These are phyloP conservation scores for Microplitis deprimator DNA, from an alignment of 2,888 invertebrate species.

Conservation along the genomic window DNA sequence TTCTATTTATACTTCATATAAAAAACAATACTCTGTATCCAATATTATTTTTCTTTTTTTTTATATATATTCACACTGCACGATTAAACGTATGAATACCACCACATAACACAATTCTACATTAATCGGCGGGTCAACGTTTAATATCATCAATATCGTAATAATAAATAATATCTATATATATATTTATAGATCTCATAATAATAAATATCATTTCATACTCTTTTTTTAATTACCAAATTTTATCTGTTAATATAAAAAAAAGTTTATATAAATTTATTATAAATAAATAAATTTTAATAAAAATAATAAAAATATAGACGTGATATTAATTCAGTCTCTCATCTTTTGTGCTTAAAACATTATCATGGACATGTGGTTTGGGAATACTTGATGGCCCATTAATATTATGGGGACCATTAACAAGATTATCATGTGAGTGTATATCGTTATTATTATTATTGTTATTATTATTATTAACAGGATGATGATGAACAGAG, in stretches of 20 bases:
- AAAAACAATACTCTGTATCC: conserved; percentile 71
- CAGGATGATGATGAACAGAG: conserved; percentile 56
- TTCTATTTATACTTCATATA: conserved; percentile 71
- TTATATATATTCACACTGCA: conserved; percentile 69
- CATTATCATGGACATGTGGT: not conserved
- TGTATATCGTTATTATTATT: conserved; percentile 11
- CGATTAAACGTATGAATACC: conserved; percentile 69
- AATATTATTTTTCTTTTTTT: conserved; percentile 52
- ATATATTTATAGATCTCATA: conserved; percentile 47
- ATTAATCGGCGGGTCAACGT: conserved; percentile 66
- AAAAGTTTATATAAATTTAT: not conserved
- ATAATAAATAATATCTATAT: conserved; percentile 37
- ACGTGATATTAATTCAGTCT: conserved; percentile 5
- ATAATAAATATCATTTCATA: conserved; percentile 49
- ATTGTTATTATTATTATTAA: conserved; percentile 17
- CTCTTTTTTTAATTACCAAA: conserved; percentile 57
- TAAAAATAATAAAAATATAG: not conserved
- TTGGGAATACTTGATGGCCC: not conserved
- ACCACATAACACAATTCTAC: conserved; percentile 60
- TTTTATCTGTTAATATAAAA: conserved; percentile 37
- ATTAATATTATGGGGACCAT: not conserved
- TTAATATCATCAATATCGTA: conserved; percentile 52
- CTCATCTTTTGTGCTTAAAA: not conserved
- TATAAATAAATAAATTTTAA: not conserved
- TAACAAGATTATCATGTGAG: not conserved